Conservation (phyloP, 2,797 vertebrate species). For the Gastrophryne carolinensis region DNA sequence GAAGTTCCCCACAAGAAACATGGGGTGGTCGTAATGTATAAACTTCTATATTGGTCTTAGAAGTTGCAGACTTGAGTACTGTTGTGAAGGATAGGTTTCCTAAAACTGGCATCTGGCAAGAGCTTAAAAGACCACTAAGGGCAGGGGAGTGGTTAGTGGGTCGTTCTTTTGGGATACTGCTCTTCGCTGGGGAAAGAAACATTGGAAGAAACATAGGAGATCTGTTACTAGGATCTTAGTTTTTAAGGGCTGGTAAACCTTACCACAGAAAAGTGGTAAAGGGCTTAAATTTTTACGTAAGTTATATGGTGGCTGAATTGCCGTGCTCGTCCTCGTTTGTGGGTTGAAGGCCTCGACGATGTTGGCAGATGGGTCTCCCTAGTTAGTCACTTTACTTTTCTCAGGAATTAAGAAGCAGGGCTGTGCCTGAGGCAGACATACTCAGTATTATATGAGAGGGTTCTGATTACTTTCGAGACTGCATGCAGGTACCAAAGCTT, state of each 20-base stretch:
- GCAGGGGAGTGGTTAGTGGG: neutral
- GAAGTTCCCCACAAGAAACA: no score
- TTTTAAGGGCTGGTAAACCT: neutral
- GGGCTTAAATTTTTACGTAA: neutral
- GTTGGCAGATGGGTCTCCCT: neutral
- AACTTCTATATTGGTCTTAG: no score
- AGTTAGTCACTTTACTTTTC: slow-evolving; percentile 25
- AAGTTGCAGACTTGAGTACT: neutral
- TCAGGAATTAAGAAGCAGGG: slow-evolving; percentile 36
- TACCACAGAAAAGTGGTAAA: neutral
- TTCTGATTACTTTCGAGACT: neutral
- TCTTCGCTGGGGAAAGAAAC: neutral
- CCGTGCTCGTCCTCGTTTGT: neutral
- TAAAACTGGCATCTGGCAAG: neutral
- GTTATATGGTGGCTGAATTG: neutral
- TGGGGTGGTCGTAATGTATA: no score
- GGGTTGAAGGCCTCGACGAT: neutral
- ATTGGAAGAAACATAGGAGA: neutral
- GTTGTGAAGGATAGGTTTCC: neutral
- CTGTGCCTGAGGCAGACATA: neutral
- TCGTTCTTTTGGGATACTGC: neutral
- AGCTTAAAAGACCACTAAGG: neutral
- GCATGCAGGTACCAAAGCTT: slow-evolving; percentile 21
- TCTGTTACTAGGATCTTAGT: neutral
- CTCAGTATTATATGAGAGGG: slow-evolving; percentile 27